Evolutionary conservation across 1,140 invertebrate species (phyloP).

Genomic region (Carposina sasakii): DNA sequence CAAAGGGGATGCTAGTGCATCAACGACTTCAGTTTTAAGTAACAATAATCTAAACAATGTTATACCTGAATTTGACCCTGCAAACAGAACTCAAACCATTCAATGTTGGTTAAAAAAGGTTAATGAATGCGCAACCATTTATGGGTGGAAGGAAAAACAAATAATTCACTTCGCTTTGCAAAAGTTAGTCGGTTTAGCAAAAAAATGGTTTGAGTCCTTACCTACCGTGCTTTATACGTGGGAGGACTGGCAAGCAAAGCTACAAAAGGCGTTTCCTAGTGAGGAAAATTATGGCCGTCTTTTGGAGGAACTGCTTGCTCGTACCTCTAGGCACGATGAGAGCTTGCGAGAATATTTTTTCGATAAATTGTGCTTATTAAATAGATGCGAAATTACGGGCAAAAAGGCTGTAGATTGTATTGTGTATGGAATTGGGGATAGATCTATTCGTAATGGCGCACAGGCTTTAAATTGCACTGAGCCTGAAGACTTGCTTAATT

Average conservation of each 20-base stretch:
- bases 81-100: not conserved
- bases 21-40: no score
- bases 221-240: conserved; percentile 21
- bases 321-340: not conserved
- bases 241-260: conserved; percentile 24
- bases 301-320: not conserved
- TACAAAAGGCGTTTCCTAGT: conserved; percentile 17
- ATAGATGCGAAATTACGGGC: not conserved
- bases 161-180: conserved; percentile 14
- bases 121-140: not conserved
- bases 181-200: conserved; percentile 21
- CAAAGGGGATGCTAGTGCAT: no score
- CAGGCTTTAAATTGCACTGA: conserved; percentile 11
- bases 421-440: not conserved
- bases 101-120: not conserved
- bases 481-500: conserved; percentile 9
- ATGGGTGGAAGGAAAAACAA: conserved; percentile 14
- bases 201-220: conserved; percentile 24
- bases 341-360: not conserved
- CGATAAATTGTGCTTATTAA: not conserved
- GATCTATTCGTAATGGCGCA: conserved; percentile 6
- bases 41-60: not conserved
- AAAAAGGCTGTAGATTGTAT: conserved; percentile 3
- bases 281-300: conserved; percentile 12
- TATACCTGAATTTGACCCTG: not conserved